Evolutionary conservation across 1,140 invertebrate genomes (phyloP).

Genomic region (Phocides pigmalion): DNA sequence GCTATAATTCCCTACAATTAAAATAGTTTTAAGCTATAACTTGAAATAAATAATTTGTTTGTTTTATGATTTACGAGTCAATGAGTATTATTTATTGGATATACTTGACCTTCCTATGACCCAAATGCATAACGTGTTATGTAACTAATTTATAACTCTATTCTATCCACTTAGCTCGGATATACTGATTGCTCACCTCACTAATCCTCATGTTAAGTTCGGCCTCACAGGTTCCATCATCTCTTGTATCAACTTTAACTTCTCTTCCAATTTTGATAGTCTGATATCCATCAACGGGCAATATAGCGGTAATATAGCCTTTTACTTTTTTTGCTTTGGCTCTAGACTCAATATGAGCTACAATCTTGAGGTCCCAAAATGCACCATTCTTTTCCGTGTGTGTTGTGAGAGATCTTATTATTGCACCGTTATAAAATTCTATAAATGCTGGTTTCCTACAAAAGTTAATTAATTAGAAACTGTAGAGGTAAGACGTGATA

Average conservation of each 20-base stretch:
- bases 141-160: background rate
- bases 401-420: slow-evolving; percentile 84
- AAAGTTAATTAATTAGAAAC: slow-evolving; percentile 5
- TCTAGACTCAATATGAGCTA: slow-evolving; percentile 83
- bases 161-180: no score
- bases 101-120: slow-evolving; percentile 15
- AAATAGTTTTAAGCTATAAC: no score
- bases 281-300: slow-evolving; percentile 56
- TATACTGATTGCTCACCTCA: slow-evolving; percentile 47
- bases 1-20: no score
- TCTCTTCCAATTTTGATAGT: slow-evolving; percentile 46
- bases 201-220: slow-evolving; percentile 61
- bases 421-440: slow-evolving; percentile 83
- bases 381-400: slow-evolving; percentile 57
- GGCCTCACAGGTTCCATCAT: slow-evolving; percentile 55
- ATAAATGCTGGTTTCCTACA: slow-evolving; percentile 83
- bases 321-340: slow-evolving; percentile 44
- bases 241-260: slow-evolving; percentile 44
- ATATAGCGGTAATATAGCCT: slow-evolving; percentile 47
- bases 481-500: no score
- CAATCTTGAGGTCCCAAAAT: slow-evolving; percentile 79
- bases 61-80: slow-evolving; percentile 4
- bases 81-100: background rate
- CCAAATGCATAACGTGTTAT: slow-evolving; percentile 15
- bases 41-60: no score